Percentiles rank a stretch among this genome's conserved stretches.
These are phyloP conservation scores for Platysteira castanea DNA, from an alignment of 2,113 vertebrate species.

Conservation along the genomic window DNA sequence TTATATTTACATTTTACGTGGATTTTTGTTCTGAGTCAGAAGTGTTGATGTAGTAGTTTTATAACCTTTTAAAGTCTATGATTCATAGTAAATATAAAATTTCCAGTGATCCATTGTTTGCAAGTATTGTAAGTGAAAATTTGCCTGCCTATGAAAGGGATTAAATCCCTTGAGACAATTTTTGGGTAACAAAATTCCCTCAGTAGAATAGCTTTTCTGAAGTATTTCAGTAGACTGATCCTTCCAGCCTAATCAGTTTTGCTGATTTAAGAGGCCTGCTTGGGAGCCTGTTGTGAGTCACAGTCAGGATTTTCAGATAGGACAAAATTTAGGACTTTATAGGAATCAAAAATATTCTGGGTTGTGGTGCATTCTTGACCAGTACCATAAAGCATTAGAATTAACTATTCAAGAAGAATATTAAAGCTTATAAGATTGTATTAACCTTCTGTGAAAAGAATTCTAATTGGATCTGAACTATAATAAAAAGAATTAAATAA, in stretches of 20 bases:
- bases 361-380: background rate
- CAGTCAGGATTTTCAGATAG: background rate
- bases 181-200: background rate
- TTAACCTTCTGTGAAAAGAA: background rate
- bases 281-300: background rate
- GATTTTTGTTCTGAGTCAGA: background rate
- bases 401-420: background rate
- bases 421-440: background rate
- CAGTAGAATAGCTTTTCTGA: background rate
- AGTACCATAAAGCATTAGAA: background rate
- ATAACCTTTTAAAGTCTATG: background rate
- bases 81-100: background rate
- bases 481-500: background rate
- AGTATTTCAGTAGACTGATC: background rate
- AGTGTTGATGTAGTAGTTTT: background rate
- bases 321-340: background rate
- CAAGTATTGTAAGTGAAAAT: background rate
- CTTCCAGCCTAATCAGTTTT: background rate
- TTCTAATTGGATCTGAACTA: background rate
- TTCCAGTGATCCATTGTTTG: background rate
- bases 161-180: background rate
- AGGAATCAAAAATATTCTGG: background rate
- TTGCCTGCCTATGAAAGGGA: background rate
- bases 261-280: background rate
- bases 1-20: background rate